Evolutionary conservation across 2,888 invertebrate species (phyloP).

Genomic region (Dicyrtomina minuta): DNA sequence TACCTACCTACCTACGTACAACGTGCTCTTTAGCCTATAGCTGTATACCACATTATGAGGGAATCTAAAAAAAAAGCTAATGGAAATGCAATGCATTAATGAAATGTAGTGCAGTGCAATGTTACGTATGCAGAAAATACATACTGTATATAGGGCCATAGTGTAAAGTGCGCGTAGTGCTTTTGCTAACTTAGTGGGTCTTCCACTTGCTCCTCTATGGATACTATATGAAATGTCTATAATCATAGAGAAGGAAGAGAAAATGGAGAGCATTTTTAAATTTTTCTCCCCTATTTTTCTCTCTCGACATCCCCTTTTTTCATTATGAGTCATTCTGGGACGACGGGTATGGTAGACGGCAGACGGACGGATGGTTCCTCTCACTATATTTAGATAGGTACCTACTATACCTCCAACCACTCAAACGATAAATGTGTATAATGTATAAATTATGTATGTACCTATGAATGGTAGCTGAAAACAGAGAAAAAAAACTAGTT

Average conservation of each 20-base stretch:
- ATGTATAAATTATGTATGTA: neutral
- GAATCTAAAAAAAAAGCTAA: neutral
- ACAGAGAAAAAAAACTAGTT: slow-evolving; percentile 11
- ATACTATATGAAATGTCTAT: no score
- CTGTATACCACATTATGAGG: no score
- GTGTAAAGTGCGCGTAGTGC: no score
- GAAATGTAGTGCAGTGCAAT: slow-evolving; percentile 21
- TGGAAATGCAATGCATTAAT: slow-evolving; percentile 1
- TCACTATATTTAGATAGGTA: neutral
- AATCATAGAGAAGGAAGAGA: slow-evolving; percentile 14
- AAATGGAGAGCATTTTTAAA: slow-evolving; percentile 19
- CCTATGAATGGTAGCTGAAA: neutral
- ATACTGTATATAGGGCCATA: neutral
- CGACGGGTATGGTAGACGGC: no score
- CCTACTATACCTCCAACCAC: neutral
- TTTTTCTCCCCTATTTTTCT: slow-evolving; percentile 34
- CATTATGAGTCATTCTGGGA: slow-evolving; percentile 33
- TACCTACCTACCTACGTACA: neutral
- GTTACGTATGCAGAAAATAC: no score
- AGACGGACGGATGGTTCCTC: slow-evolving; percentile 11
- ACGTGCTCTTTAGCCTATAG: no score
- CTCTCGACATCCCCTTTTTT: slow-evolving; percentile 28
- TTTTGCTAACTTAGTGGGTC: no score
- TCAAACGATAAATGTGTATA: no score
- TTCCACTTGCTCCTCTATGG: no score